Percentiles rank a stretch among this genome's conserved stretches.
These are phyloP conservation scores for Malacoctenus gilli DNA, from an alignment of 2,797 vertebrate genomes.

Conservation along the genomic window DNA sequence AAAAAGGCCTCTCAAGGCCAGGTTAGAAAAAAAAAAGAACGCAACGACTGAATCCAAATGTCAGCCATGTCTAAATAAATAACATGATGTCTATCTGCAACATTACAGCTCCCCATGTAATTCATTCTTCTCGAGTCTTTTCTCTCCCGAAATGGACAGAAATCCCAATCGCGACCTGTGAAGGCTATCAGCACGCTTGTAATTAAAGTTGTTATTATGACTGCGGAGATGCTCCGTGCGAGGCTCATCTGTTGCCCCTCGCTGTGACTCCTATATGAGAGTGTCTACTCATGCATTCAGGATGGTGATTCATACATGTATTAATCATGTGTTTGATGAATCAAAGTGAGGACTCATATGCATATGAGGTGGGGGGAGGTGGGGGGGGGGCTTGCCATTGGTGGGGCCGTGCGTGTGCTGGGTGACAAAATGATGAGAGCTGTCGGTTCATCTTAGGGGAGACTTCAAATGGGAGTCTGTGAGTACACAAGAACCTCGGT, in stretches of 20 bases:
- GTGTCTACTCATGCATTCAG: slow-evolving; percentile 16
- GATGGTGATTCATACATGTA: slow-evolving; percentile 35
- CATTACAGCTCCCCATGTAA: slow-evolving; percentile 32
- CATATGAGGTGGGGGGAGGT: background rate
- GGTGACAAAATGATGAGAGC: slow-evolving; percentile 50
- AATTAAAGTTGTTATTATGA: slow-evolving; percentile 48
- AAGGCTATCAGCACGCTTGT: slow-evolving; percentile 28
- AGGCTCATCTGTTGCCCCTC: slow-evolving; percentile 12
- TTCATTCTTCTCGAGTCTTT: slow-evolving; percentile 39
- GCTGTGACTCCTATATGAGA: slow-evolving; percentile 20
- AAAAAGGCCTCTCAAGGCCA: slow-evolving; percentile 47
- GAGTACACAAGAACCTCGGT: slow-evolving; percentile 46
- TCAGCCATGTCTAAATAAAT: slow-evolving; percentile 64
- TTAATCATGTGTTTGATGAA: slow-evolving; percentile 43
- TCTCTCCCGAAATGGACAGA: slow-evolving; percentile 33
- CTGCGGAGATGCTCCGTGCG: slow-evolving; percentile 25
- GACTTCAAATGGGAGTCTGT: slow-evolving; percentile 40
- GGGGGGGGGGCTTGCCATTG: slow-evolving; percentile 15
- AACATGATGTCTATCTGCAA: slow-evolving; percentile 52
- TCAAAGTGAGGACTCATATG: slow-evolving; percentile 27
- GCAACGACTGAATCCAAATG: slow-evolving; percentile 65
- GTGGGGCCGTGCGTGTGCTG: slow-evolving; percentile 1
- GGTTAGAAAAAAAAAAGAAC: slow-evolving; percentile 46
- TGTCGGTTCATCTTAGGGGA: slow-evolving; percentile 48
- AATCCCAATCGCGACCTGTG: slow-evolving; percentile 41